Evolutionary conservation across 2,888 invertebrate species (phyloP).

Genomic region (Leptarthrus brevirostris): DNA sequence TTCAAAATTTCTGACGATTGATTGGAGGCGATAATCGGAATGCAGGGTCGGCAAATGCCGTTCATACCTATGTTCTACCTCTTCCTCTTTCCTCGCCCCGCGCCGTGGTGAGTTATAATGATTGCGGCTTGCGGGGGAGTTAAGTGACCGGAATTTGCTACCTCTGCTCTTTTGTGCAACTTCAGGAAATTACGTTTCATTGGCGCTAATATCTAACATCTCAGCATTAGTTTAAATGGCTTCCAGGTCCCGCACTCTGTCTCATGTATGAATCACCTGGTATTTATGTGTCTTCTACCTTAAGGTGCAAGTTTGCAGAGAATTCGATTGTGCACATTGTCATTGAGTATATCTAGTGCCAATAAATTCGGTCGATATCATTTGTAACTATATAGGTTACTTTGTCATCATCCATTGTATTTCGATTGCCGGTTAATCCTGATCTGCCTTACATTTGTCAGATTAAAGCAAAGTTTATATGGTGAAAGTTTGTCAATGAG

Average conservation of each 20-base stretch:
- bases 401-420: constrained; percentile 38
- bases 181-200: constrained; percentile 33
- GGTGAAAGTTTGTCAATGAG: no score
- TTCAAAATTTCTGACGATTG: constrained; percentile 48
- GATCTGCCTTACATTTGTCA: background rate
- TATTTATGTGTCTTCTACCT: constrained; percentile 49
- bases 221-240: constrained; percentile 22
- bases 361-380: constrained; percentile 44
- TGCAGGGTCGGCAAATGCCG: background rate
- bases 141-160: constrained; percentile 29
- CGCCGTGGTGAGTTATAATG: constrained; percentile 29
- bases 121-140: constrained; percentile 9
- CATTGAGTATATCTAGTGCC: constrained; percentile 19
- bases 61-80: background rate
- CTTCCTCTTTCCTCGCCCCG: background rate
- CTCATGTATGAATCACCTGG: constrained; percentile 44
- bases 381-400: constrained; percentile 28
- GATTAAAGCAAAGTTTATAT: background rate
- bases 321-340: constrained; percentile 36
- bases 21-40: constrained; percentile 47
- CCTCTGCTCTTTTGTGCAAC: constrained; percentile 30
- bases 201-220: constrained; percentile 12
- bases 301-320: constrained; percentile 43
- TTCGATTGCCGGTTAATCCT: background rate
- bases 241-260: constrained; percentile 31